Base-by-base conservation (phyloP, 2,888 invertebrate genomes). In the Acheta domesticus region DNA sequence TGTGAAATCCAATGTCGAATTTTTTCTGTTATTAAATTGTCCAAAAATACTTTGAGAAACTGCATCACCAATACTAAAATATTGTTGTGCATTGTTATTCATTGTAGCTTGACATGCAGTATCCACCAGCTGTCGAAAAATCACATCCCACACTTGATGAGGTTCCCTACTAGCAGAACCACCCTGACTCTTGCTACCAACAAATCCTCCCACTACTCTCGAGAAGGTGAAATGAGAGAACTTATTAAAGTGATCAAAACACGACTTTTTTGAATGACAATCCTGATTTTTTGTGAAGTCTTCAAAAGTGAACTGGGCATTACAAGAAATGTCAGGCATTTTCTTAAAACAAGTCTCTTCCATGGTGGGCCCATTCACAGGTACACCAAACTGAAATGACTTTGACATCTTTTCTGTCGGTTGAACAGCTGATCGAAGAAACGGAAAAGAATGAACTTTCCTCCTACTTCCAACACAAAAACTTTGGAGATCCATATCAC, bases 161-260 rank as follows among this genome's bases (percentile, higher is more conserved):
- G 77, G 36, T 19, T 80, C 77, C 14, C 78, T 49, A 36, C 76
- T 79, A 4, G 79, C 76, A 19, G 80, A 76, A n/a, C 79, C 80
- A 16, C 74, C 16, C 48, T 80, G 80, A 73, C 81, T 80, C 62
- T 81, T 81, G 14, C 79, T 80, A 12, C 81, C 81, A 23, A 81
- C 80, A 77, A 81, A 81, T 12, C 81, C 81, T 20, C 81, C 81
- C 12, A 81, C 81, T 74, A 80, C 74, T 49, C 76, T 76, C 4
- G 80, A 80, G 20, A 79, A 76, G 21, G 77, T 14, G 50, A 79
- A 12, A 76, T 50, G 14, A 48, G 77, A 50, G 76, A 79, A 78
- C 74, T 80, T 75, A 19, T 76, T 78, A 78, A 62, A 62, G 8
- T 14, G 62, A 19, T 62, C 62, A 62, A 62, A 62, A 62, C 62